Evolutionary conservation across 2,797 vertebrate genomes (phyloP), one percentile per base, ranked within the genome.

Genomic region (Pitangus sulphuratus): DNA sequence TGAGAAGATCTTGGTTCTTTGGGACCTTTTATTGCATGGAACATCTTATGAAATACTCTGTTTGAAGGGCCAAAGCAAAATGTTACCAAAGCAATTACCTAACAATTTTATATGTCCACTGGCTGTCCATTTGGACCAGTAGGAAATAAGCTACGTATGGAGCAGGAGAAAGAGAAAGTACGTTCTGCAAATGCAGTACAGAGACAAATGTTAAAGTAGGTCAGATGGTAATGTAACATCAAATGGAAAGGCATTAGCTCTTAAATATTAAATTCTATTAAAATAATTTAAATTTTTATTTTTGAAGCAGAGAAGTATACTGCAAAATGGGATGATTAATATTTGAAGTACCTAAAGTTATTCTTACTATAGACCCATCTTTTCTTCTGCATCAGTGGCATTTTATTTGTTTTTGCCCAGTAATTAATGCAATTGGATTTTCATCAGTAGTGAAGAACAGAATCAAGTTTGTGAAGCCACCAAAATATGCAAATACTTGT

Each of bases 181-280:
- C 26, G 33, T 44, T 92, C 88, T 81, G 12, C 12, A 72, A 88
- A 54, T 57, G 47, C 50, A 76, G 22, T 74, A 48, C 18, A 58
- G 85, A 86, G 42, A 24, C n/a, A 81, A 78, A 75, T 84, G 45
- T 91, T 95, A 72, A 94, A 94, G 54, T 75, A 91, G 83, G 70
- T 79, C 85, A 91, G 39, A 50, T 40, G 37, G 47, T 79, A 93
- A 83, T 4, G 8, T 61, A 45, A 33, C 48, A 51, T 61, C 37
- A 53, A 1, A 4, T 61, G 24, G n/a, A 53, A 84, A 91, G n/a
- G 22, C 26, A 56, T 75, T 54, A 64, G 25, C 22, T 15, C 12
- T 88, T 61, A 83, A 89, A 79, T 68, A 90, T 78, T 86, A 70
- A 64, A 87, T 87, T 86, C 44, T 37, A 37, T 35, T 81, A 81